Percentiles rank a stretch among this genome's conserved stretches.
Evolutionary conservation across 1,140 invertebrate genomes (phyloP).

Genomic region (Pseudomyrmex pallidus): DNA sequence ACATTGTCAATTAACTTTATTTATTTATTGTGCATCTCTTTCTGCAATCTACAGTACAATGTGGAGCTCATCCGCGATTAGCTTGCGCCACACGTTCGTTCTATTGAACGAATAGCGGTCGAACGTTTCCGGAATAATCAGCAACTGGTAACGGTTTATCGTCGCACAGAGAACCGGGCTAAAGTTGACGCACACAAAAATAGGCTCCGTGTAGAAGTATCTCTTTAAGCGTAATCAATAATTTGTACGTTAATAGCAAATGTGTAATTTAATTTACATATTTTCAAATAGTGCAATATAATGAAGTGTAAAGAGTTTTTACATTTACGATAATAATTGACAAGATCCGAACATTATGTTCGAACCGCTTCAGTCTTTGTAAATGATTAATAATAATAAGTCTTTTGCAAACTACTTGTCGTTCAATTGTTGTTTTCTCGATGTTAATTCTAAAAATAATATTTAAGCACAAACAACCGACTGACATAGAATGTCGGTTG

Average conservation of each 20-base stretch:
- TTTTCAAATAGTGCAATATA: neutral
- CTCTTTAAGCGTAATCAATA: slow-evolving; percentile 10
- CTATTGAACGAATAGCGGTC: slow-evolving; percentile 63
- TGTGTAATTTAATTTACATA: slow-evolving; percentile 1
- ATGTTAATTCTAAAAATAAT: slow-evolving; percentile 40
- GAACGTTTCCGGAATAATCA: slow-evolving; percentile 77
- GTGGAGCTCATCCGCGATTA: neutral
- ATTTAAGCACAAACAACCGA: neutral
- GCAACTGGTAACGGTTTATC: slow-evolving; percentile 75
- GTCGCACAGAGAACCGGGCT: slow-evolving; percentile 50
- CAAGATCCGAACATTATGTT: too few relatives aligned
- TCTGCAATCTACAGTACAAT: slow-evolving; percentile 1
- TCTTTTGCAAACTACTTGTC: neutral
- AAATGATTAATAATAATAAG: neutral
- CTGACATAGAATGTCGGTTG: neutral
- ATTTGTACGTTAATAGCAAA: slow-evolving; percentile 39
- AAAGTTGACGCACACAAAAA: slow-evolving; percentile 47
- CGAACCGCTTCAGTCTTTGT: too few relatives aligned
- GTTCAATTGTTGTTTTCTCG: too few relatives aligned
- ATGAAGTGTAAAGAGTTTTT: neutral
- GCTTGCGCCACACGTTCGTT: slow-evolving; percentile 20
- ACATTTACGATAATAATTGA: neutral
- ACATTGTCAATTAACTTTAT: neutral
- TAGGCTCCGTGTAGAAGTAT: neutral
- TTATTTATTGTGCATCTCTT: neutral